A percentile compares a stretch with the other conserved stretches of the same genome.
Evolutionary conservation across 2,888 invertebrate species (phyloP).

Genomic region (Eupithecia inturbata): DNA sequence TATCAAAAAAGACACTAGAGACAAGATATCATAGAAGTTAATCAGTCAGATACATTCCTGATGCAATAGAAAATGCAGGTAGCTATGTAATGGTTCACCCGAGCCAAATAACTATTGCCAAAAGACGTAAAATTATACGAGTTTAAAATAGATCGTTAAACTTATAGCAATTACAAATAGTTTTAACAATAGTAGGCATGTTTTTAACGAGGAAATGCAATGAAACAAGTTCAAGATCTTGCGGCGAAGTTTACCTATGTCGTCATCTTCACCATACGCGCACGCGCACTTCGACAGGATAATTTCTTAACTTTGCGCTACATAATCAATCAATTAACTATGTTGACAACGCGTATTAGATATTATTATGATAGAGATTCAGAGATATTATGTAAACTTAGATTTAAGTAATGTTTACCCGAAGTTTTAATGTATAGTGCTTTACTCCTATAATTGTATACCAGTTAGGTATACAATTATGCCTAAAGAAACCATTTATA

Average conservation of each 20-base stretch:
- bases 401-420: no score
- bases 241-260: neutral
- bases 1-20: neutral
- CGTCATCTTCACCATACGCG: neutral
- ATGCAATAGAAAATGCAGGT: neutral
- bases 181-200: neutral
- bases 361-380: no score
- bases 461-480: no score
- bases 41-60: neutral
- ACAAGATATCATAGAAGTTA: neutral
- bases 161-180: neutral
- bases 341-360: no score
- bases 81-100: neutral
- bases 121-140: constrained; percentile 21
- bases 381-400: no score
- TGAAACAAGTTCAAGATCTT: constrained; percentile 8
- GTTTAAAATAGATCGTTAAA: constrained; percentile 14
- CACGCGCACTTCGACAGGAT: no score
- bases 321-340: no score
- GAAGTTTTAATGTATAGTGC: no score
- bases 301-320: no score
- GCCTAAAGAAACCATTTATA: no score
- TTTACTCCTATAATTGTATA: no score
- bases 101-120: constrained; percentile 12
- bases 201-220: neutral